Evolutionary conservation across 1,140 invertebrate genomes (phyloP).

Genomic region (Adelges cooleyi): DNA sequence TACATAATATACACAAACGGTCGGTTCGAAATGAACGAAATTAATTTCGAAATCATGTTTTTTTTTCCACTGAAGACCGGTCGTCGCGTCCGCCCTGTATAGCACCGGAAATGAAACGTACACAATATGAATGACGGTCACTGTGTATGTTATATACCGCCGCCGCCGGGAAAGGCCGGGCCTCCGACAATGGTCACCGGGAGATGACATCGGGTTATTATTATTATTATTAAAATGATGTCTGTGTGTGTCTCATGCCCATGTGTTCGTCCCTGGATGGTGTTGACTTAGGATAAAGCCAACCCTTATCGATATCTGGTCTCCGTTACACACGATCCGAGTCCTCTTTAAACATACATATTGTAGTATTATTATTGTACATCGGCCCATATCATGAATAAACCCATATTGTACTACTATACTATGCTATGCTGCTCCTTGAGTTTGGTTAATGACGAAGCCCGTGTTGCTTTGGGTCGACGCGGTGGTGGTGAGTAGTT

Average conservation of each 20-base stretch:
- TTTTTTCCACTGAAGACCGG: too few relatives aligned
- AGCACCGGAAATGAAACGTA: slow-evolving; percentile 9
- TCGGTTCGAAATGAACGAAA: too few relatives aligned
- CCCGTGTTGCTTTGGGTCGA: too few relatives aligned
- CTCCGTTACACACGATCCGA: neutral
- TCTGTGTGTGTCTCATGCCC: neutral
- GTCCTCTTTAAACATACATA: neutral
- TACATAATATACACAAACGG: too few relatives aligned
- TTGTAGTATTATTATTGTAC: neutral
- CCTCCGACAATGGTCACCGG: neutral
- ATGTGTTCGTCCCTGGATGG: neutral
- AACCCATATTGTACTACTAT: too few relatives aligned
- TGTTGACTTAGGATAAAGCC: slow-evolving; percentile 20
- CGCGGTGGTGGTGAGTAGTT: too few relatives aligned
- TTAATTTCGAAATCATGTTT: too few relatives aligned
- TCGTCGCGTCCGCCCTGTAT: too few relatives aligned
- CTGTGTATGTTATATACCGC: neutral
- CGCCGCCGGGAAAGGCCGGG: slow-evolving; percentile 1
- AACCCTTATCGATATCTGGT: slow-evolving; percentile 13
- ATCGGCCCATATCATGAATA: too few relatives aligned
- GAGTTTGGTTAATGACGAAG: too few relatives aligned
- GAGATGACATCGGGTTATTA: slow-evolving; percentile 15
- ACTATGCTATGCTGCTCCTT: too few relatives aligned
- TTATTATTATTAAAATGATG: neutral
- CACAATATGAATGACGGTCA: slow-evolving; percentile 6